Base-by-base conservation (phyloP, 2,888 invertebrate genomes). In the Nemotelus nigrinus region DNA sequence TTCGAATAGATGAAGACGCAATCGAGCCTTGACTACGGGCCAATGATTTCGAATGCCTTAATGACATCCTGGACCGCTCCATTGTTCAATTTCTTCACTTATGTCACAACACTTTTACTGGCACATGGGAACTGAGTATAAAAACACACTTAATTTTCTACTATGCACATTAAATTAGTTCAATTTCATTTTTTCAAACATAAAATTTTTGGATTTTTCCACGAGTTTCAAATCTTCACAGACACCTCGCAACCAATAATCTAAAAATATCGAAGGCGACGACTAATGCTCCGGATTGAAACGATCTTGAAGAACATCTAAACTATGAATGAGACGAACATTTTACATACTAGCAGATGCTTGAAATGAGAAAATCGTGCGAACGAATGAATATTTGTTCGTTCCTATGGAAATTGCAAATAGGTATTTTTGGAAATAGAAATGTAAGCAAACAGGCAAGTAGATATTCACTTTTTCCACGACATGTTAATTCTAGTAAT, bases 1-100 rank as follows among this genome's bases (percentile, higher is more conserved):
- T 90, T 0, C 92, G 91, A 2, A 93, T 91, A 0, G 93, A 93
- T 47, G 92, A 92, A 57, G 89, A 88, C 68, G 88, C 88, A 10
- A 64, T 45, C 4, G 74, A 74, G 39, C 47, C 47, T 44, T 88
- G 85, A 82, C 92, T 92, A 79, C 91, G 88, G 84, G 91, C 87
- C 25, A 92, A 92, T 77, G 90, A 90, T 84, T 93, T 89, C 71
- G 82, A 79, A 41, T 53, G 50, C 25, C 76, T 50, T 2, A 76
- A 25, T 5, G 74, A 74, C 48, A 70, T 53, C 10, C 48, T 74
- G 47, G 72, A 74, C 2, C 79, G 79, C 60, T 78, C 80, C 80
- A 80, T 80, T 57, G 47, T 77, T 58, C 41, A 50, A 3, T 43
- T 3, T 63, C 10, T 63, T 3, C 3, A 63, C 5, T 53, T 53